Base-by-base conservation (phyloP, 2,888 invertebrate genomes). In the Hedya salicella region DNA sequence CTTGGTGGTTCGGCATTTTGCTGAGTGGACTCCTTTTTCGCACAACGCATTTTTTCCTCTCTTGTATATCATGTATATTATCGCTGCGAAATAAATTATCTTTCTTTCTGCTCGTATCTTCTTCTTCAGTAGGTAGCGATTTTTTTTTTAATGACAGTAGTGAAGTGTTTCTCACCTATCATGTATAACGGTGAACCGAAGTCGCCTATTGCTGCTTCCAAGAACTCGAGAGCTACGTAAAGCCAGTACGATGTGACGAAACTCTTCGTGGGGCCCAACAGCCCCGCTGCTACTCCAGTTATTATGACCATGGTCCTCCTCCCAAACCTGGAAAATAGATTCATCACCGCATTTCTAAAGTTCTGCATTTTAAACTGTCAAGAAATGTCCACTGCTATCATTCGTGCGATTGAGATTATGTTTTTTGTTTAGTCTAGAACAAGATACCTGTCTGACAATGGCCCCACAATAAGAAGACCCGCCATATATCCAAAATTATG, bases 401-500 rank as follows among this genome's bases (percentile, higher is more conserved):
- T n/a, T n/a, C n/a, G n/a, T n/a, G n/a, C n/a, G n/a, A n/a, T n/a
- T n/a, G n/a, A n/a, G n/a, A n/a, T n/a, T n/a, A n/a, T 25, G 25
- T 32, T 14, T n/a, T 8, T 13, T 25, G 5, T 3, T 42, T 53
- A 42, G 11, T 32, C 17, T 46, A 14, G 25, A 13, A 14, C 21
- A 3, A 42, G 11, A 13, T 72, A 95, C 95, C 91, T 94, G 82
- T 95, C 95, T 9, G 95, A 95, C 49, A 95, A 75, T 50, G 92
- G 88, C 53, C 95, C 95, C 9, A 94, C 90, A n/a, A 95, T 81
- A 1, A 94, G 93, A 59, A 95, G 86, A 0, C 95, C 95, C 57
- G 95, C 79, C 79, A 95, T 94, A 74, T 94, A 94, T 11, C 95
- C 95, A 60, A 94, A 75, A 73, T 93, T 94, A 75, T 95, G 94